Base-by-base conservation (phyloP, 2,888 invertebrate genomes). In the Euclidia mi region DNA sequence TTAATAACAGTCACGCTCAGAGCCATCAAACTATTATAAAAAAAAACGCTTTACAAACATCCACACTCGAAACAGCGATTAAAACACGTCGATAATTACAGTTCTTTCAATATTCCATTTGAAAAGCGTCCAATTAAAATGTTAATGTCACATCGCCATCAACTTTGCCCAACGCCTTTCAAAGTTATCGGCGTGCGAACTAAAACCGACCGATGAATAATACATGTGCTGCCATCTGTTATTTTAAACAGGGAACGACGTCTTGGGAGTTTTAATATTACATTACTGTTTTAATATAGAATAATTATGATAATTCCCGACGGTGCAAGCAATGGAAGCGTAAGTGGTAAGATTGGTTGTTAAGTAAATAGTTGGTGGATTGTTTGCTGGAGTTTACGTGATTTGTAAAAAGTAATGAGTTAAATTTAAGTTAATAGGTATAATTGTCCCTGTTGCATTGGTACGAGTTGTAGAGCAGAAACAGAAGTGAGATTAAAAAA, bases 181-280 rank as follows among this genome's bases (percentile, higher is more conserved):
- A 76, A 85, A 87, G 76, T 88, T 85, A 85, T 85, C 85, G 84
- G 80, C 74, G 79, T 80, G 71, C 80, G 77, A 86, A 89, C 83
- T 79, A 78, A 80, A 77, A 80, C 77, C 79, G 60, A 71, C 65
- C 82, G 69, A 86, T 91, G 91, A 91, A 91, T 91, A 87, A 91
- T 83, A 86, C 88, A 91, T 90, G 68, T 73, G 57, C 79, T 82
- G 87, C 85, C 90, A 90, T 89, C 86, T 89, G 86, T 87, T 85
- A 89, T 89, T 87, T 89, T 86, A 88, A 88, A 80, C 83, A 82
- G 88, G 78, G 44, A 49, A 50, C 81, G 76, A 81, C 87, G 85
- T 85, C 88, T 89, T 83, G 67, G 73, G 72, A 78, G 79, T 87
- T 88, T 86, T 84, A 60, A 71, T 67, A 84, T 82, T 82, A 80